These are phyloP conservation scores for Pandemis corylana DNA, from an alignment of 2,888 invertebrate species.

Conservation along the genomic window DNA sequence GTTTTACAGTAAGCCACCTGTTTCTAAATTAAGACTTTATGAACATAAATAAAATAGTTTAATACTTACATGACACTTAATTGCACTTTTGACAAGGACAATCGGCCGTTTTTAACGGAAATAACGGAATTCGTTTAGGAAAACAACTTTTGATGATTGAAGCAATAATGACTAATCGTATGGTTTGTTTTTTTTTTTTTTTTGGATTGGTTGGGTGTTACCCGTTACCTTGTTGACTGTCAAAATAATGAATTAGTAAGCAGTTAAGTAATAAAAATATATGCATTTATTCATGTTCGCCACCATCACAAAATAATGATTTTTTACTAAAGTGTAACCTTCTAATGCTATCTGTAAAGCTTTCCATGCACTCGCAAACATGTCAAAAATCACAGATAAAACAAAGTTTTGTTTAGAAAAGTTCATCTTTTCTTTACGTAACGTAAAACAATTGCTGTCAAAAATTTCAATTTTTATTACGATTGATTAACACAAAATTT, in stretches of 20 bases:
- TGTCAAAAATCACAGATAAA: not conserved
- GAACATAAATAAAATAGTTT: not conserved
- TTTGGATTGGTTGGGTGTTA: too few species aligned
- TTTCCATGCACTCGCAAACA: slow-evolving; percentile 6
- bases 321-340: not conserved
- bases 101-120: slow-evolving; percentile 48
- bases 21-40: slow-evolving; percentile 31
- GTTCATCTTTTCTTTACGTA: slow-evolving; percentile 14
- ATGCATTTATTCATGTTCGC: not conserved
- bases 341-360: not conserved
- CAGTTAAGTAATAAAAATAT: not conserved
- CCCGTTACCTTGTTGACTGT: not conserved
- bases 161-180: slow-evolving; percentile 51
- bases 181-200: not conserved
- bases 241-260: not conserved
- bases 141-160: slow-evolving; percentile 33
- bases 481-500: slow-evolving; percentile 9
- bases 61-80: slow-evolving; percentile 52
- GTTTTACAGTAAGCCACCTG: slow-evolving; percentile 62
- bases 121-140: slow-evolving; percentile 44
- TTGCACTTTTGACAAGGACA: slow-evolving; percentile 42
- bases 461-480: slow-evolving; percentile 11
- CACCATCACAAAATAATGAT: not conserved
- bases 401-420: not conserved
- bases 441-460: slow-evolving; percentile 34